Conservation (phyloP, 2,797 vertebrate genomes). For the Hyperoplus lanceolatus region DNA sequence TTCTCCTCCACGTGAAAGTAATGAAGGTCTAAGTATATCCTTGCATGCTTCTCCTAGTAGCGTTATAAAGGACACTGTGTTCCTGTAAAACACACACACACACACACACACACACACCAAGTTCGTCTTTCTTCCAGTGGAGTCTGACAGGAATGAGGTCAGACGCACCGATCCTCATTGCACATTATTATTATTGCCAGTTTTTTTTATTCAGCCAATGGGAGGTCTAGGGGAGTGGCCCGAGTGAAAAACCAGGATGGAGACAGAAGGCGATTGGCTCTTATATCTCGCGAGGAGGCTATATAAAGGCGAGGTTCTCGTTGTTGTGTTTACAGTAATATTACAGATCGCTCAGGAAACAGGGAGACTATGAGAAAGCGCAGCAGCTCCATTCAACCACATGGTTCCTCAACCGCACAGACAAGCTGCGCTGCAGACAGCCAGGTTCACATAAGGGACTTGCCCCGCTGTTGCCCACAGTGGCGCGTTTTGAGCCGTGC, state of each 20-base stretch:
- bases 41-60: conserved; percentile 47
- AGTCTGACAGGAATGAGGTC: conserved; percentile 97
- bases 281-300: conserved; percentile 85
- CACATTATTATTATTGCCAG: conserved; percentile 96
- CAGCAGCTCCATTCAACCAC: conserved; percentile 86
- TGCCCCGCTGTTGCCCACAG: conserved; percentile 66
- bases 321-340: conserved; percentile 90
- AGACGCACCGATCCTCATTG: conserved; percentile 97
- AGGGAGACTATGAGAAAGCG: conserved; percentile 89
- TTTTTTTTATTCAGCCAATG: conserved; percentile 91
- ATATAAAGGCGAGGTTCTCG: conserved; percentile 89
- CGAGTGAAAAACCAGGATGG: conserved; percentile 88
- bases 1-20: conserved; percentile 61
- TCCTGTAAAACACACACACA: conserved; percentile 81
- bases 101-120: conserved; percentile 53
- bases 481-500: conserved; percentile 71
- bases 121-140: conserved; percentile 89
- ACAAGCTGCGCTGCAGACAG: conserved; percentile 82
- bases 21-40: conserved; percentile 73
- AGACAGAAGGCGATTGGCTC: conserved; percentile 92
- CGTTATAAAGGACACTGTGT: conserved; percentile 69
- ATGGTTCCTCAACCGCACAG: conserved; percentile 84
- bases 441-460: conserved; percentile 80
- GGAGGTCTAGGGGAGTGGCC: conserved; percentile 83
- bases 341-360: conserved; percentile 87